Evolutionary conservation across 2,113 vertebrate genomes (phyloP).

Genomic region (Aegithalos caudatus): DNA sequence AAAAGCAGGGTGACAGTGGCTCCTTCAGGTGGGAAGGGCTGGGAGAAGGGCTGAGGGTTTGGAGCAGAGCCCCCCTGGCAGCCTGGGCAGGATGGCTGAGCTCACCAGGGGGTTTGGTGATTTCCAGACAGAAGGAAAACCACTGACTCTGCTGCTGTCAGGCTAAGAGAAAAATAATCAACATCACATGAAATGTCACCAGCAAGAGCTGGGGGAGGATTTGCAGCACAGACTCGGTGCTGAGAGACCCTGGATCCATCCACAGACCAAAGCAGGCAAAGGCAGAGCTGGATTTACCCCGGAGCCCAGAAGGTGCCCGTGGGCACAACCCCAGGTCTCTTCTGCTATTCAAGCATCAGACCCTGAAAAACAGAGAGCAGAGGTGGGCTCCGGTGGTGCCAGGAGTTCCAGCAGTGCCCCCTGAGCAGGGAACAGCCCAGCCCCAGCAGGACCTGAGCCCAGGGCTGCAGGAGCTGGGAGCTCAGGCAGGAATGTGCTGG

Average conservation of each 20-base stretch:
- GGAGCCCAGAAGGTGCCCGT: not conserved
- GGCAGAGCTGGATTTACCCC: not conserved
- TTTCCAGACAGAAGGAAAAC: not conserved
- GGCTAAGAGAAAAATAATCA: not conserved
- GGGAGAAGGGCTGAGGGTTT: not conserved
- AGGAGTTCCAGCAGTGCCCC: not conserved
- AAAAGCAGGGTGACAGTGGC: not conserved
- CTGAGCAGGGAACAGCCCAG: not conserved
- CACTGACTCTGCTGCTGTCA: not conserved
- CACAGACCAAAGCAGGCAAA: not conserved
- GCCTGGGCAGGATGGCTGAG: not conserved
- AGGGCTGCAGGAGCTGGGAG: not conserved
- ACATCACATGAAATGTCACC: not conserved
- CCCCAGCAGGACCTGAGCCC: not conserved
- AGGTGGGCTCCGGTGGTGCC: not conserved
- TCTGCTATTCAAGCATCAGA: not conserved
- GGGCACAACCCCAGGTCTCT: not conserved
- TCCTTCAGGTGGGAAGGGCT: not conserved
- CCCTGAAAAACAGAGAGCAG: not conserved
- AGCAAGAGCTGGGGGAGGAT: not conserved
- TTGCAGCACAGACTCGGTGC: not conserved
- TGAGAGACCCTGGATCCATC: not conserved
- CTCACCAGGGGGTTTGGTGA: not conserved
- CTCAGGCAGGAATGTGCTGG: slow-evolving; percentile 26
- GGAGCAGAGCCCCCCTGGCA: too few species aligned